Conservation (phyloP, 2,797 vertebrate species). For the Tapera naevia region DNA sequence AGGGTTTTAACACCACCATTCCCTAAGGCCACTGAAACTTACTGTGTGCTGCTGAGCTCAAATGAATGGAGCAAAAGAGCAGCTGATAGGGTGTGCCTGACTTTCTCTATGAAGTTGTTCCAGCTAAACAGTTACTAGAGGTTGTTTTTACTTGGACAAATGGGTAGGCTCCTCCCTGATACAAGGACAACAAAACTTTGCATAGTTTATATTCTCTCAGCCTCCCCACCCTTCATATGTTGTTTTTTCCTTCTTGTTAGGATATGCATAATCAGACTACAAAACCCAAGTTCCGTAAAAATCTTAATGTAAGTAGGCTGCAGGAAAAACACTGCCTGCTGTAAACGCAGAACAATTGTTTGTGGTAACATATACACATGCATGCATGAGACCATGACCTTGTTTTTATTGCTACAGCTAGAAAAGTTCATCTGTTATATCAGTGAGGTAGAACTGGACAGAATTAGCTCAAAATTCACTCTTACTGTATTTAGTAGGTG, state of each 20-base stretch:
- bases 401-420: neutral
- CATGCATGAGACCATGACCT: neutral
- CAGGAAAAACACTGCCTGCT: neutral
- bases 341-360: neutral
- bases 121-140: constrained; percentile 41
- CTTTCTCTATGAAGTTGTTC: constrained; percentile 44
- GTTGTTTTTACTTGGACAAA: constrained; percentile 56
- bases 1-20: neutral
- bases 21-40: neutral
- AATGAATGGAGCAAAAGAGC: neutral
- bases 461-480: neutral
- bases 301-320: neutral
- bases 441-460: neutral
- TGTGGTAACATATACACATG: neutral
- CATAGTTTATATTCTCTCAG: constrained; percentile 47
- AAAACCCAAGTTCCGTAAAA: neutral
- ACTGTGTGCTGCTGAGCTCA: neutral
- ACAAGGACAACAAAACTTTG: constrained; percentile 41
- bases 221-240: constrained; percentile 53
- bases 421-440: neutral
- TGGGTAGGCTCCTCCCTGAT: constrained; percentile 34
- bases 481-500: neutral
- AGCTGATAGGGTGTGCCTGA: constrained; percentile 31
- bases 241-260: constrained; percentile 55
- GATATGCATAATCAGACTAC: constrained; percentile 38